phyloP scores from a whole-genome alignment of 2,888 invertebrate species.

The Archips xylosteana region DNA sequence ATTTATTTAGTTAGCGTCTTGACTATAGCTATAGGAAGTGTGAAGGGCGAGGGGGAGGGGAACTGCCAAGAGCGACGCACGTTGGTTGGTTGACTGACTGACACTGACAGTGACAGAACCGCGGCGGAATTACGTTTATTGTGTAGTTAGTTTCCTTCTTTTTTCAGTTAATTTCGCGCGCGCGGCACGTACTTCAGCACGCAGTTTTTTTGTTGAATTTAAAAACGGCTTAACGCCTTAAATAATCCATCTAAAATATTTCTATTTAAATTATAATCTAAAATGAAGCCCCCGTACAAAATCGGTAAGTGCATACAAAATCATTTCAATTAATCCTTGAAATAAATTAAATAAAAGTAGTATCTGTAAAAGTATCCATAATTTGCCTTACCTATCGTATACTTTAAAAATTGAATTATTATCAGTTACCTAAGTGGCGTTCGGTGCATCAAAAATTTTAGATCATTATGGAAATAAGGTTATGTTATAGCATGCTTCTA shows the following conservation, averaged over 20 bases:
- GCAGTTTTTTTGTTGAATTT: slow-evolving; percentile 13
- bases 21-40: too few species aligned
- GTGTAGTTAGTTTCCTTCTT: slow-evolving; percentile 13
- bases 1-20: too few species aligned
- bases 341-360: not conserved
- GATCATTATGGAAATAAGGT: too few species aligned
- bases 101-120: not conserved
- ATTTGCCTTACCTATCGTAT: not conserved
- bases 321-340: not conserved
- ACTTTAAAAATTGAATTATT: not conserved
- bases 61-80: too few species aligned
- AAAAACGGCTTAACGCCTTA: not conserved
- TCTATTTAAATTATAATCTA: slow-evolving; percentile 24
- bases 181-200: slow-evolving; percentile 28
- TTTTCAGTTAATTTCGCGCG: slow-evolving; percentile 19
- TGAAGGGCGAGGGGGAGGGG: too few species aligned
- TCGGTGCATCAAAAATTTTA: too few species aligned
- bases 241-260: slow-evolving; percentile 5
- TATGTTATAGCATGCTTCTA: not conserved
- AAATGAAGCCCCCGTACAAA: slow-evolving; percentile 79
- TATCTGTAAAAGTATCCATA: not conserved
- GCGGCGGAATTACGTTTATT: not conserved
- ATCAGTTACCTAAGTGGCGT: too few species aligned
- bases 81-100: too few species aligned
- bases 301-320: slow-evolving; percentile 66